Conservation (phyloP, 35 echinoderm and acorn worm species). For the Apostichopus parvimensis region DNA sequence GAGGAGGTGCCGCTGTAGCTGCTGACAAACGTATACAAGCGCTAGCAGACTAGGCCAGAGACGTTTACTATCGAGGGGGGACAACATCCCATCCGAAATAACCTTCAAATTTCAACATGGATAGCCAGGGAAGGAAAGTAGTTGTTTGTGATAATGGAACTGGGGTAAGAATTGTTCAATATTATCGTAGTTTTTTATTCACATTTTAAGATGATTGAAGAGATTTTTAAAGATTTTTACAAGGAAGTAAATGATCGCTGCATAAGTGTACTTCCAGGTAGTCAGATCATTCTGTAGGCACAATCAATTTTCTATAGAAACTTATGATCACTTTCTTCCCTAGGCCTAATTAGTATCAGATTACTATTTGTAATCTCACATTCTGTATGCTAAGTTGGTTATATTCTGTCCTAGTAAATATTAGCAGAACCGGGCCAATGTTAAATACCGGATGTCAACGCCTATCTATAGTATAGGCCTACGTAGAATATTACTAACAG, state of each 20-base stretch:
- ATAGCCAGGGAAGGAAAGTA: slow-evolving; percentile 95
- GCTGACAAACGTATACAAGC: too few relatives aligned
- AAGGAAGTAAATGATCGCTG: not conserved
- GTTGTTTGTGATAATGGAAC: slow-evolving; percentile 99
- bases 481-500: too few relatives aligned
- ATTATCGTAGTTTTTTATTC: not conserved
- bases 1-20: too few relatives aligned
- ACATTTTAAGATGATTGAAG: not conserved
- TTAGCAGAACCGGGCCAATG: too few relatives aligned
- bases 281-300: too few relatives aligned
- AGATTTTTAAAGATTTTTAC: not conserved
- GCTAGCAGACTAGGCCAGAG: too few relatives aligned
- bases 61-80: not conserved
- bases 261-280: not conserved
- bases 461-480: not conserved
- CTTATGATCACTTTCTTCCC: too few relatives aligned
- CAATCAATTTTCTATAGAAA: too few relatives aligned
- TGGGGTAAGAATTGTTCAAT: slow-evolving; percentile 75
- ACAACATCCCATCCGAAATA: slow-evolving; percentile 7
- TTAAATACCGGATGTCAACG: not conserved
- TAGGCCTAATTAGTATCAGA: too few relatives aligned
- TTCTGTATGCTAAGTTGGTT: too few relatives aligned
- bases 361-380: too few relatives aligned
- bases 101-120: slow-evolving; percentile 81
- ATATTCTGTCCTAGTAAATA: too few relatives aligned